A percentile compares a stretch with the other conserved stretches of the same genome.
Evolutionary conservation across 1,140 invertebrate genomes (phyloP).

Genomic region (Drosophila persimilis): DNA sequence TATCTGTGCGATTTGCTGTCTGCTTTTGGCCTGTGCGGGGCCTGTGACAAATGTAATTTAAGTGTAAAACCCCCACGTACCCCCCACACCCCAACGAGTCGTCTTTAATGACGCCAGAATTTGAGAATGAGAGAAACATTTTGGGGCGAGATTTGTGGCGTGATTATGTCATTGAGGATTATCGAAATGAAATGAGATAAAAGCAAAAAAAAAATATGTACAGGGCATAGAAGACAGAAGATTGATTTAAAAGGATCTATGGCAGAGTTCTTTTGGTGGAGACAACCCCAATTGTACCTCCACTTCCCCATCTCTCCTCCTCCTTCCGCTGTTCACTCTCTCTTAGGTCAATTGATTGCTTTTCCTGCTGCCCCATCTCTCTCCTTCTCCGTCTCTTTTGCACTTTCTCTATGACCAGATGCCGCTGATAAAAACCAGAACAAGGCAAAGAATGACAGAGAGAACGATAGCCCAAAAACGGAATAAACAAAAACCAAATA

Average conservation of each 20-base stretch:
- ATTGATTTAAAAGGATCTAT: too few species aligned
- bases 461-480: conserved; percentile 35
- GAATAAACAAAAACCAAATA: conserved; percentile 55
- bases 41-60: conserved; percentile 51
- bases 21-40: conserved; percentile 24
- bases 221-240: background rate
- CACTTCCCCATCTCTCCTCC: too few species aligned
- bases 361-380: too few species aligned
- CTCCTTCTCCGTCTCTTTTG: too few species aligned
- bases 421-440: conserved; percentile 28
- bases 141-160: conserved; percentile 30
- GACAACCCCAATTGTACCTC: too few species aligned
- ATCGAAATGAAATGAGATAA: too few species aligned
- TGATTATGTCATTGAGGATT: conserved; percentile 32
- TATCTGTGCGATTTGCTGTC: conserved; percentile 5
- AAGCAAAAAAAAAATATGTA: background rate
- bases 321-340: too few species aligned
- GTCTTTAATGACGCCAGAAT: conserved; percentile 37
- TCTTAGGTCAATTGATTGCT: too few species aligned
- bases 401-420: background rate
- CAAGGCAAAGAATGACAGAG: conserved; percentile 15
- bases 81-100: background rate
- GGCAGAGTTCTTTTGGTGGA: too few species aligned
- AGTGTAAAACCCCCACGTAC: conserved; percentile 23
- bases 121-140: conserved; percentile 28